Evolutionary conservation across 2,113 vertebrate species (phyloP), one percentile per base, ranked within the genome.

Genomic region (Platichthys flesus): DNA sequence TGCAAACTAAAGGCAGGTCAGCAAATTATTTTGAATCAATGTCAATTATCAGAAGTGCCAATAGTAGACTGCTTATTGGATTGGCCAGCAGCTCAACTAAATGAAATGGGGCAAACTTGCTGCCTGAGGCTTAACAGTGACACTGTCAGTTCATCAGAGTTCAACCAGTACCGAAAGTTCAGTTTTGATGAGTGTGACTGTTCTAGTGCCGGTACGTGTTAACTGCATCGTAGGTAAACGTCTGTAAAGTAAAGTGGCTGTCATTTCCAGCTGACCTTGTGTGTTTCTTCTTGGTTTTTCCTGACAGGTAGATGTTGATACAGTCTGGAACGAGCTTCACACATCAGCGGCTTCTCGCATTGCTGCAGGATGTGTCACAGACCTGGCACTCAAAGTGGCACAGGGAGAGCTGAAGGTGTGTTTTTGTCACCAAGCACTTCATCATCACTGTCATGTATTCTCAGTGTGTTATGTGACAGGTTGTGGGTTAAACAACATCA

Each of bases 241-340:
- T 10, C 40, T 42, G 3, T 42, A 13, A 23, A 42, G 3, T 70
- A 14, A 42, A 42, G 40, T 56, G 23, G 13, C 49, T 55, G 21
- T 71, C 52, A 45, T 62, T 62, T 58, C 3, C 59, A 56, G 28
- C 18, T 54, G 64, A 68, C 45, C 61, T 14, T 15, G n/a, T 12
- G 0, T 54, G 23, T 85, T 16, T 75, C n/a, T 3, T 45, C 6
- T 0, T 61, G 71, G 26, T 71, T 72, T 47, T 60, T 55, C 59
- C 71, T 45, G 28, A 74, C 94, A 99, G 97, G 97, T 98, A 72
- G 98, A 99, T 76, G 96, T 94, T 0, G 97, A 99, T 81, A 99
- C 98, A 57, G 90, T 97, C 88, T 99, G 98, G 98, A 99, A 97
- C 0, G 98, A 98, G 79, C 92, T 96, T 71, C 96, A 99, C 83